A percentile compares a stretch with the other conserved stretches of the same genome.
Conservation (phyloP, 2,113 vertebrate species). For the Oreochromis aureus region DNA sequence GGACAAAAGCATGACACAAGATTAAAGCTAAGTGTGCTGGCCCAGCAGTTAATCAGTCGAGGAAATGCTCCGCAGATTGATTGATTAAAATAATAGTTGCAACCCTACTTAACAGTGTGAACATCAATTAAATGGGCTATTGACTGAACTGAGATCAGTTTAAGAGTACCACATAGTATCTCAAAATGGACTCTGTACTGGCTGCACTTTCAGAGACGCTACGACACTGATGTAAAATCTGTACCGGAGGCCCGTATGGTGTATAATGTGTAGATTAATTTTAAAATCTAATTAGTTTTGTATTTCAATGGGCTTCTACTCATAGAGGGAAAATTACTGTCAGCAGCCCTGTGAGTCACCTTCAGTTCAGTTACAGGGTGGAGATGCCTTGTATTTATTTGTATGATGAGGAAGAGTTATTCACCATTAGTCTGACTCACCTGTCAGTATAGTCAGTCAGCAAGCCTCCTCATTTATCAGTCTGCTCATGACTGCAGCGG, state of each 20-base stretch:
- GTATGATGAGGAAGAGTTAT: conserved; percentile 14
- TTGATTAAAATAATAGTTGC: background rate
- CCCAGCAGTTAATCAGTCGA: background rate
- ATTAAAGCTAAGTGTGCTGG: background rate
- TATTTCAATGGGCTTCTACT: background rate
- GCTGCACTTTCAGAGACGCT: background rate
- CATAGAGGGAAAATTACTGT: conserved; percentile 9
- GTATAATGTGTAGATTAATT: background rate
- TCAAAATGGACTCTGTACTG: background rate
- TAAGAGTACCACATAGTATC: background rate
- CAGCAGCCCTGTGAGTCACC: conserved; percentile 24
- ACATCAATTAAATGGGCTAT: background rate
- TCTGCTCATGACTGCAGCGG: conserved; percentile 7
- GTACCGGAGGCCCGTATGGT: background rate
- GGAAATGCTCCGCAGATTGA: background rate
- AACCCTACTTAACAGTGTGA: background rate
- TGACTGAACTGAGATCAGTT: background rate
- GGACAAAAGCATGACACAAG: background rate
- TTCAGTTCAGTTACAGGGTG: conserved; percentile 35
- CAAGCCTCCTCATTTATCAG: conserved; percentile 3
- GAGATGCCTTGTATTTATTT: conserved; percentile 2
- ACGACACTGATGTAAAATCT: background rate
- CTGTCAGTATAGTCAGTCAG: background rate
- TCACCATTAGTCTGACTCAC: conserved; percentile 26
- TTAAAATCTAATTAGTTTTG: background rate